Percentiles rank a stretch among this genome's conserved stretches.
These are phyloP conservation scores for Plagodis pulveraria DNA, from an alignment of 2,888 invertebrate genomes.

Conservation along the genomic window DNA sequence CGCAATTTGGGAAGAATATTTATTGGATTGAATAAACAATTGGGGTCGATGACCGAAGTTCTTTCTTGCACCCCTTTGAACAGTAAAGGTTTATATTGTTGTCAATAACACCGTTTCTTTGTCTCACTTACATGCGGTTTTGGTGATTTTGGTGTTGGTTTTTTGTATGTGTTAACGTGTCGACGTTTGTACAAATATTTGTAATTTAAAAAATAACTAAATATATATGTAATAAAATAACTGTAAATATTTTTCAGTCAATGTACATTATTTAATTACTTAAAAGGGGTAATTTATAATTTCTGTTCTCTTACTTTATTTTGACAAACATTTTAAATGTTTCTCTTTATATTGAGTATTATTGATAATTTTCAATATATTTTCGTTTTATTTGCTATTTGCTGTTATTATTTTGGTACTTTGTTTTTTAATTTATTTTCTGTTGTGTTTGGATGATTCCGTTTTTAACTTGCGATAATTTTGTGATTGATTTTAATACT, in stretches of 20 bases:
- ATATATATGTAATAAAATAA: neutral
- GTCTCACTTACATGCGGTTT: conserved; percentile 58
- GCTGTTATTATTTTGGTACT: neutral
- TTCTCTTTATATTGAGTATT: neutral
- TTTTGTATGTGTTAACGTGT: conserved; percentile 29
- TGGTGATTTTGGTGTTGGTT: conserved; percentile 38
- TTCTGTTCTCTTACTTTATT: too few species aligned
- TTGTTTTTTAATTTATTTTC: conserved; percentile 1
- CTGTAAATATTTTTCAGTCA: too few species aligned
- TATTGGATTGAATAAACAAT: too few species aligned
- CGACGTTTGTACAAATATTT: neutral
- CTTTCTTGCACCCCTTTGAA: too few species aligned
- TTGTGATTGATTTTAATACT: too few species aligned
- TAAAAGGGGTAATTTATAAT: too few species aligned
- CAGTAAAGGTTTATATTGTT: neutral
- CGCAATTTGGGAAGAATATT: too few species aligned
- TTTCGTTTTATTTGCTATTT: too few species aligned
- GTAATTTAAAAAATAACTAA: neutral
- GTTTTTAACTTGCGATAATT: conserved; percentile 1
- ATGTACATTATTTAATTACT: too few species aligned
- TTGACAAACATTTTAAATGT: too few species aligned
- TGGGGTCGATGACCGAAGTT: too few species aligned
- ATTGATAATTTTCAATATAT: neutral
- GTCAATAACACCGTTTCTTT: conserved; percentile 37
- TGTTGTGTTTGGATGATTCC: conserved; percentile 17